Evolutionary conservation across 2,113 vertebrate genomes (phyloP).

Genomic region (Panthera uncia): DNA sequence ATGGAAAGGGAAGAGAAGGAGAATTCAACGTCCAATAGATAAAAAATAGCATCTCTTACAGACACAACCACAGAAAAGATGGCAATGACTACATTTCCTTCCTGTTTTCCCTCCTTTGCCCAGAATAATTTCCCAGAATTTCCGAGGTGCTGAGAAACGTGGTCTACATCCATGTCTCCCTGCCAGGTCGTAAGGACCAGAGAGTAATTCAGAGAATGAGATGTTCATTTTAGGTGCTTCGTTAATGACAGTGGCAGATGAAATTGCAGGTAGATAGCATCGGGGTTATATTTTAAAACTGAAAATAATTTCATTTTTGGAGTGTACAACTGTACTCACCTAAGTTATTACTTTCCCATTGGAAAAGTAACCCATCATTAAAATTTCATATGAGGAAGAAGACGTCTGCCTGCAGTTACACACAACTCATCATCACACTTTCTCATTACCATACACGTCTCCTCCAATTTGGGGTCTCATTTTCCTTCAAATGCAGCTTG

Average conservation of each 20-base stretch:
- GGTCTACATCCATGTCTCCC: neutral
- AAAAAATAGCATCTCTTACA: neutral
- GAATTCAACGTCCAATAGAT: neutral
- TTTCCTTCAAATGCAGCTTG: slow-evolving; percentile 46
- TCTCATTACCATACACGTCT: slow-evolving; percentile 52
- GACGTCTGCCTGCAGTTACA: neutral
- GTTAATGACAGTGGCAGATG: slow-evolving; percentile 57
- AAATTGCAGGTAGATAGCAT: slow-evolving; percentile 36
- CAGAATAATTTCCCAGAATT: slow-evolving; percentile 23
- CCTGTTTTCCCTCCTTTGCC: neutral
- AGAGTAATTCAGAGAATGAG: slow-evolving; percentile 39
- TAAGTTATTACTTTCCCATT: slow-evolving; percentile 67
- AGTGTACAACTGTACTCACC: slow-evolving; percentile 37
- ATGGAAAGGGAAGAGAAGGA: neutral
- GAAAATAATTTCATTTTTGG: slow-evolving; percentile 68
- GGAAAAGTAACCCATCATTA: slow-evolving; percentile 68
- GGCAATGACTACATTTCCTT: neutral
- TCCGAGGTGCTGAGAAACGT: neutral
- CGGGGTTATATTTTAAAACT: slow-evolving; percentile 58
- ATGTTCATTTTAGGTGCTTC: slow-evolving; percentile 1
- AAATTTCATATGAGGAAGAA: slow-evolving; percentile 55
- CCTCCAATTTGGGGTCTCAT: slow-evolving; percentile 55
- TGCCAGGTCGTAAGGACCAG: neutral
- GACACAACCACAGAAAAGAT: neutral
- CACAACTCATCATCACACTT: slow-evolving; percentile 25